Conservation (phyloP, 2,113 vertebrate genomes). For the Psittacula cyanocephala region DNA sequence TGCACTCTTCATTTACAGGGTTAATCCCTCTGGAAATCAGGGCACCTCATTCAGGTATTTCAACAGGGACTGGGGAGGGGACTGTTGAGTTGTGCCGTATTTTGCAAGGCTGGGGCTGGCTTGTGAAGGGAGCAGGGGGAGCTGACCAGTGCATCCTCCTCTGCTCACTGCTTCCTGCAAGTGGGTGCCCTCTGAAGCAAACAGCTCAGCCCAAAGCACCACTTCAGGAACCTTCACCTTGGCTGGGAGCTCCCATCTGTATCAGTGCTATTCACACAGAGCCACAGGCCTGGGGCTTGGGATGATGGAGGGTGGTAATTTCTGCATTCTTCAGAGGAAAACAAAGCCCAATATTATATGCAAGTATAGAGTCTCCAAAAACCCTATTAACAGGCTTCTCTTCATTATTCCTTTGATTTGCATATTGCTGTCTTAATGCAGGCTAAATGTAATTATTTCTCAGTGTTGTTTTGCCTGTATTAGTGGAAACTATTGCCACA, state of each 20-base stretch:
- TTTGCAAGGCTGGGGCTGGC: not conserved
- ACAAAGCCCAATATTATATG: not conserved
- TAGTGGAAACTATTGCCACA: not conserved
- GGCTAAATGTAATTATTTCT: conserved; percentile 14
- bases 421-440: conserved; percentile 30
- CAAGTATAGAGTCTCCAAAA: not conserved
- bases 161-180: not conserved
- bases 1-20: fast-evolving
- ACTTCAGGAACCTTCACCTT: not conserved
- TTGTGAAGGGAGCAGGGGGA: not conserved
- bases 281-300: not conserved
- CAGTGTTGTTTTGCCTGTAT: not conserved
- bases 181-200: too few species aligned
- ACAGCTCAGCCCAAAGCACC: not conserved
- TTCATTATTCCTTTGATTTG: conserved; percentile 45
- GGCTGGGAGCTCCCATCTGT: fast-evolving
- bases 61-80: not conserved
- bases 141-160: not conserved
- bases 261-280: not conserved
- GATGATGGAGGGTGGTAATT: not conserved
- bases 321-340: not conserved
- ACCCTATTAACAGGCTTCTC: conserved; percentile 6
- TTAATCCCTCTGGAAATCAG: not conserved
- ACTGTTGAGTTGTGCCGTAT: fast-evolving
- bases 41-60: not conserved